Conservation (phyloP, 2,797 vertebrate species). For the Syncerus caffer region DNA sequence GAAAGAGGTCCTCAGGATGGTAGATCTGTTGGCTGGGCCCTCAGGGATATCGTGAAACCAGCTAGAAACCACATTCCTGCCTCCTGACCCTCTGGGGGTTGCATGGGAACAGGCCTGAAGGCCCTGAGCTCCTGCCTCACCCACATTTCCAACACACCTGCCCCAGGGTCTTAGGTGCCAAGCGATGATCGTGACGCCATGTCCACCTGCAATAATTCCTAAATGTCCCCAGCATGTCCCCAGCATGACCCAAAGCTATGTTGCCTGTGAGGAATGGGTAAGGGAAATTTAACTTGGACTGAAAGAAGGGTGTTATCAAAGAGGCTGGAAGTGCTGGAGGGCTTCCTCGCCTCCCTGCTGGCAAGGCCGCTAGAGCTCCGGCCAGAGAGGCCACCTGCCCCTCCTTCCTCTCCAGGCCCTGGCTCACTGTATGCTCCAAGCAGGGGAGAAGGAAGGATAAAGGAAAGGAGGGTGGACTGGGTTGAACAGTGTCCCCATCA, state of each 20-base stretch:
- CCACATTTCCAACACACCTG: not conserved
- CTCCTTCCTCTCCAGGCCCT: not conserved
- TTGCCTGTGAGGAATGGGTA: not conserved
- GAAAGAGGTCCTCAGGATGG: not conserved
- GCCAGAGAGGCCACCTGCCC: not conserved
- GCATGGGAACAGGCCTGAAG: not conserved
- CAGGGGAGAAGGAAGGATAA: not conserved
- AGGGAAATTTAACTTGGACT: not conserved
- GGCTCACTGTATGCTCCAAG: not conserved
- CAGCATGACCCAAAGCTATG: not conserved
- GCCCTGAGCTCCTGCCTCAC: not conserved
- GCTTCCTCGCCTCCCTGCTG: not conserved
- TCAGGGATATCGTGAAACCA: not conserved
- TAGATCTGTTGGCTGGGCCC: not conserved
- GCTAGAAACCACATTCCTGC: not conserved
- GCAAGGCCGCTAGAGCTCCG: not conserved
- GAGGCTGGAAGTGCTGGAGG: not conserved
- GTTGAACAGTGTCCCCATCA: not conserved
- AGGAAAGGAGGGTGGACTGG: not conserved
- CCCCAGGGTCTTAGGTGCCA: not conserved
- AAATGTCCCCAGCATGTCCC: not conserved
- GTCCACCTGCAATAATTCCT: not conserved
- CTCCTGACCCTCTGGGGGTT: not conserved
- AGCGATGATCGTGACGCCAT: rapidly evolving
- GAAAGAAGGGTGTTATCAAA: not conserved